Conservation (phyloP, 2,797 vertebrate genomes). For the Danio kyathit region DNA sequence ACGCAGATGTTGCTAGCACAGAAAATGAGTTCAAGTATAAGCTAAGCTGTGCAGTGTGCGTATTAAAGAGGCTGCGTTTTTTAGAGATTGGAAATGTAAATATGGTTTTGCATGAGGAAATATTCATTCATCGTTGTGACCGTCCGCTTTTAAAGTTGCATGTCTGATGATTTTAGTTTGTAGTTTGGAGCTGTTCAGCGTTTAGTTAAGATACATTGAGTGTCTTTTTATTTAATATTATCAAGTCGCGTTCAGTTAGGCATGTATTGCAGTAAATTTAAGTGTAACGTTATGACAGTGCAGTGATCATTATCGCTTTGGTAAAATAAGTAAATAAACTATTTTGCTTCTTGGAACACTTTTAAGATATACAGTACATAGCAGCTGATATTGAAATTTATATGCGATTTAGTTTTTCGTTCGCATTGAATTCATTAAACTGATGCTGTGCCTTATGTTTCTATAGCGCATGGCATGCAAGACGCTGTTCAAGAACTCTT, state of each 20-base stretch:
- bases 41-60: slow-evolving; percentile 9
- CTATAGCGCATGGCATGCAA: neutral
- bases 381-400: neutral
- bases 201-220: slow-evolving; percentile 11
- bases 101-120: slow-evolving; percentile 15
- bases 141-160: slow-evolving; percentile 6
- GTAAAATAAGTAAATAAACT: neutral
- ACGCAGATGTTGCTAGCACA: slow-evolving; percentile 1
- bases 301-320: slow-evolving; percentile 3
- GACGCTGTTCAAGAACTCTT: slow-evolving; percentile 59
- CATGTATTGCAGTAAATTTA: neutral
- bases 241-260: slow-evolving; percentile 44
- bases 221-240: slow-evolving; percentile 56
- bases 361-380: neutral
- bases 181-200: slow-evolving; percentile 31
- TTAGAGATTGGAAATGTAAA: slow-evolving; percentile 24
- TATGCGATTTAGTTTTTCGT: neutral
- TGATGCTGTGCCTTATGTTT: slow-evolving; percentile 50
- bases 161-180: slow-evolving; percentile 23
- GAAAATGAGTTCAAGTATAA: slow-evolving; percentile 22
- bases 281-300: neutral
- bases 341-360: neutral
- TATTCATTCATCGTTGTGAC: neutral
- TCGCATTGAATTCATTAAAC: slow-evolving; percentile 13
- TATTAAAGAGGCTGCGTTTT: slow-evolving; percentile 5